These are phyloP conservation scores for Poeciliopsis paucimaculata DNA, from an alignment of 2,797 vertebrate genomes.

Conservation along the genomic window DNA sequence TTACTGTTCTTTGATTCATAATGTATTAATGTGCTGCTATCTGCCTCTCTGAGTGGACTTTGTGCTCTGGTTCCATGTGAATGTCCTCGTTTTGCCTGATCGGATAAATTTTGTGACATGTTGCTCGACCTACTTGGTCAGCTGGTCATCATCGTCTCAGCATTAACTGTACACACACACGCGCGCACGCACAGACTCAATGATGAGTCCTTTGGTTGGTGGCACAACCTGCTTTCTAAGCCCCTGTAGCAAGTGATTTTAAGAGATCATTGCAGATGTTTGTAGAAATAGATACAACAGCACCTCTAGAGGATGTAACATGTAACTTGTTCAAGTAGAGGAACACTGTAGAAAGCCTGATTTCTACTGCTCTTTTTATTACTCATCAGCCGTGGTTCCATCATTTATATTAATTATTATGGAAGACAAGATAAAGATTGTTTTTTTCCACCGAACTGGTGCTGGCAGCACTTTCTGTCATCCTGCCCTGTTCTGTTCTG, in stretches of 20 bases:
- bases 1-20: slow-evolving; percentile 41
- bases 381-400: not conserved
- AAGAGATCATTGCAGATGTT: not conserved
- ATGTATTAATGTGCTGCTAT: slow-evolving; percentile 75
- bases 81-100: slow-evolving; percentile 58
- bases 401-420: not conserved
- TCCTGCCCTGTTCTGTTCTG: not conserved
- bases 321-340: not conserved
- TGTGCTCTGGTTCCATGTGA: slow-evolving; percentile 64
- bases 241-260: not conserved
- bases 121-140: slow-evolving; percentile 34
- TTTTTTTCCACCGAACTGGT: not conserved
- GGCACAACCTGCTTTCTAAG: not conserved
- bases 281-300: not conserved
- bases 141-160: not conserved
- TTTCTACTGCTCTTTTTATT: not conserved
- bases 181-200: not conserved
- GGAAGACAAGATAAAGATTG: not conserved
- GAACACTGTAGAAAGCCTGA: not conserved
- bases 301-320: not conserved
- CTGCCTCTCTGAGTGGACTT: slow-evolving; percentile 28
- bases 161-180: not conserved
- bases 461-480: not conserved
- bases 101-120: slow-evolving; percentile 72
- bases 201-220: not conserved